A percentile compares a stretch with the other conserved stretches of the same genome.
Conservation (phyloP, 2,888 invertebrate genomes). For the Himalopsyche kuldschensis region DNA sequence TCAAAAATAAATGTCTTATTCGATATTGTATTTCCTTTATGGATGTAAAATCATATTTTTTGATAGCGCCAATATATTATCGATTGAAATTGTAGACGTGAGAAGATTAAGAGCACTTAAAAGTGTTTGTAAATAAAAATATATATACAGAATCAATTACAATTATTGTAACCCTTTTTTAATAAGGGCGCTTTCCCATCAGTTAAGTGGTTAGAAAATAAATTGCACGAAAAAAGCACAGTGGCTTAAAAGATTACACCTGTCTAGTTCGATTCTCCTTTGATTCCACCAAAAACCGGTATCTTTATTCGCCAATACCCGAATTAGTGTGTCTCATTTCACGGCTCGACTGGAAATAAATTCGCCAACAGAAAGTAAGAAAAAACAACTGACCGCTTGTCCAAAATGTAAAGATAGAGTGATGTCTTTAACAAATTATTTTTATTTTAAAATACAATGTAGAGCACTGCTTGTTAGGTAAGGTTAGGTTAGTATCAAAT, state of each 20-base stretch:
- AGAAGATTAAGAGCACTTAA: too few relatives aligned
- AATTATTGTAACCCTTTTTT: neutral
- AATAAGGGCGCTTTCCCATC: neutral
- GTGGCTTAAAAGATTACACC: neutral
- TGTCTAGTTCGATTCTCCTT: neutral
- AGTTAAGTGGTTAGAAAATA: neutral
- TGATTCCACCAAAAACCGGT: neutral
- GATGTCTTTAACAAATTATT: neutral
- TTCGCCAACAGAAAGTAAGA: neutral
- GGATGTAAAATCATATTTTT: too few relatives aligned
- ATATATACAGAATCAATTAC: too few relatives aligned
- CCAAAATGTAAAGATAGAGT: neutral
- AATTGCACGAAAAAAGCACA: neutral
- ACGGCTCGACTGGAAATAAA: neutral
- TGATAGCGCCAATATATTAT: too few relatives aligned
- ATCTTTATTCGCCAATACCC: neutral
- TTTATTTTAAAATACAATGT: too few relatives aligned
- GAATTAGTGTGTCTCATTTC: conserved; percentile 1
- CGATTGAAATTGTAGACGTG: too few relatives aligned
- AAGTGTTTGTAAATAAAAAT: too few relatives aligned
- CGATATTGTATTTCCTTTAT: too few relatives aligned
- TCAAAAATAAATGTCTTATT: too few relatives aligned
- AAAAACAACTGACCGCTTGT: neutral
- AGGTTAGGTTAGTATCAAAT: too few relatives aligned
- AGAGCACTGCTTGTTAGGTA: too few relatives aligned